Percentiles rank a stretch among this genome's conserved stretches.
Conservation (phyloP, 1,140 invertebrate species). For the Solen grandis region DNA sequence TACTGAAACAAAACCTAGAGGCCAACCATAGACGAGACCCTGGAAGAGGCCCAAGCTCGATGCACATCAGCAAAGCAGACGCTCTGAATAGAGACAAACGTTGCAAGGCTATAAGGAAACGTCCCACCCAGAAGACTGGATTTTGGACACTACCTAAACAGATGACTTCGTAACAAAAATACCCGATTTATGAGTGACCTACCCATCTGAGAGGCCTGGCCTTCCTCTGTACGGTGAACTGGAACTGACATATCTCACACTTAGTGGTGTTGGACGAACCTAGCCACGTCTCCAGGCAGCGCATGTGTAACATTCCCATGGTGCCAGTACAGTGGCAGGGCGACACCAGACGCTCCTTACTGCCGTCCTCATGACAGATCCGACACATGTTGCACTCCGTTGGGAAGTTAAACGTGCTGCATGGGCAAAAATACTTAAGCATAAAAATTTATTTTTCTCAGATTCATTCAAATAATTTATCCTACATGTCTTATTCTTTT, state of each 20-base stretch:
- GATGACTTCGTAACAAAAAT: background rate
- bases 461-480: too few species aligned
- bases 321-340: slow-evolving; percentile 86
- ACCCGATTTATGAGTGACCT: slow-evolving; percentile 21
- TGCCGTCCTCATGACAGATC: slow-evolving; percentile 82
- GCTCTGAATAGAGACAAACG: background rate
- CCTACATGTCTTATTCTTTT: too few species aligned
- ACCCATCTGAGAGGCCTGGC: slow-evolving; percentile 79
- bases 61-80: background rate
- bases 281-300: slow-evolving; percentile 87
- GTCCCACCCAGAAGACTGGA: background rate
- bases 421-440: too few species aligned
- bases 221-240: slow-evolving; percentile 79
- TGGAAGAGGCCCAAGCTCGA: background rate
- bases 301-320: slow-evolving; percentile 85
- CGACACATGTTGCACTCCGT: slow-evolving; percentile 67
- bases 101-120: background rate
- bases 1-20: too few species aligned
- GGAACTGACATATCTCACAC: slow-evolving; percentile 84
- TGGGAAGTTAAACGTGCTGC: slow-evolving; percentile 31
- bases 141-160: background rate
- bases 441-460: too few species aligned
- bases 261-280: slow-evolving; percentile 82
- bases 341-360: slow-evolving; percentile 82
- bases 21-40: background rate